phyloP scores from a whole-genome alignment of 2,797 vertebrate species.

The Parauchenoglanis punctatus region DNA sequence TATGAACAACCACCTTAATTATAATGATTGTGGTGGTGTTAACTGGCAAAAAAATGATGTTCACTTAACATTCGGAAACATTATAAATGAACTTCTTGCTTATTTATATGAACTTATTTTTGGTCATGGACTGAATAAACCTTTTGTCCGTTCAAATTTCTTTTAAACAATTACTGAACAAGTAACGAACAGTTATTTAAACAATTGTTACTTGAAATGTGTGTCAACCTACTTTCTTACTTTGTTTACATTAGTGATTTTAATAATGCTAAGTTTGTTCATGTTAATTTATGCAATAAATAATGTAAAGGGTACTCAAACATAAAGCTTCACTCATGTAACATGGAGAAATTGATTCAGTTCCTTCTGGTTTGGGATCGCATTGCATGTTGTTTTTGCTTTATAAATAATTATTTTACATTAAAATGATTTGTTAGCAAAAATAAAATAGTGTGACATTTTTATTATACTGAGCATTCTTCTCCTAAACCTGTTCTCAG shows the following conservation, averaged over 20 bases:
- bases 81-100: not conserved
- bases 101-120: not conserved
- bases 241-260: not conserved
- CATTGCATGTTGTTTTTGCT: not conserved
- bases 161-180: too few relatives aligned
- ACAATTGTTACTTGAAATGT: not conserved
- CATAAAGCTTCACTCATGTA: not conserved
- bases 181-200: not conserved
- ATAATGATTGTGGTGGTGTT: not conserved
- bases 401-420: not conserved
- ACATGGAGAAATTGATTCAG: not conserved
- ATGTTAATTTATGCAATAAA: not conserved
- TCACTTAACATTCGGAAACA: not conserved
- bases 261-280: not conserved
- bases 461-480: not conserved
- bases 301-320: not conserved
- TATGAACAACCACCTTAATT: too few relatives aligned
- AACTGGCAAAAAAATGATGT: not conserved
- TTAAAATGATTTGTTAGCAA: not conserved
- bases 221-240: not conserved
- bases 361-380: not conserved
- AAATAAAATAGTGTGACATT: not conserved
- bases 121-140: not conserved
- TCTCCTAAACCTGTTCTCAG: not conserved
- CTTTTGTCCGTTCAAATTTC: too few relatives aligned